Base-by-base conservation (phyloP, 2,797 vertebrate species). In the Cirrhinus molitorella region DNA sequence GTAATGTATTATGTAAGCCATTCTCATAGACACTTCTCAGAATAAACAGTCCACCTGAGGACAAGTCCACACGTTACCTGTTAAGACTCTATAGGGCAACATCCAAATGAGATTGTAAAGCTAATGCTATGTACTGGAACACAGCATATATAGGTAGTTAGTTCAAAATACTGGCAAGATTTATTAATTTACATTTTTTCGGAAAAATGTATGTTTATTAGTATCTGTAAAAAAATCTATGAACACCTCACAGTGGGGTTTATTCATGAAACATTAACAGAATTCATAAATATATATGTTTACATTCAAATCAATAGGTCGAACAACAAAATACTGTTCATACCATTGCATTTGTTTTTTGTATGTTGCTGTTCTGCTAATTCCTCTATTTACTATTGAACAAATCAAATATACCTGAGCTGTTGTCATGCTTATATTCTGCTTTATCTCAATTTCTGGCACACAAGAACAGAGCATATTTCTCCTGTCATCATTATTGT, bases 101-200 rank as follows among this genome's bases (percentile, higher is more conserved):
- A 76, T 63, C 70, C 61, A 68, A 43, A 67, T 43, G 31, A 86
- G 76, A 79, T n/a, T 83, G 21, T 51, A 73, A 23, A 49, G 31
- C 57, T 72, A 81, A 81, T 25, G 49, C 53, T 12, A 23, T 65
- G 17, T 28, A 25, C 4, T 2, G 25, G 72, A 40, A 70, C 40
- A 65, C 28, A 71, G 23, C 12, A 31, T 14, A 65, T 14, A 53
- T 68, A 55, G 19, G 16, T 31, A 28, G 16, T 45, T 13, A 47
- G 21, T 37, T 13, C 13, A 79, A 78, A 78, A 59, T 77, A 14
- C 37, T 28, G 13, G 57, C 37, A 45, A 65, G 61, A 14, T 19
- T 31, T 57, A n/a, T 53, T 13, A 53, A n/a, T n/a, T n/a, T n/a
- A n/a, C n/a, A n/a, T n/a, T n/a, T n/a, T n/a, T n/a, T n/a, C n/a